Conservation (phyloP, 1,140 invertebrate genomes). For the Orius insidiosus region DNA sequence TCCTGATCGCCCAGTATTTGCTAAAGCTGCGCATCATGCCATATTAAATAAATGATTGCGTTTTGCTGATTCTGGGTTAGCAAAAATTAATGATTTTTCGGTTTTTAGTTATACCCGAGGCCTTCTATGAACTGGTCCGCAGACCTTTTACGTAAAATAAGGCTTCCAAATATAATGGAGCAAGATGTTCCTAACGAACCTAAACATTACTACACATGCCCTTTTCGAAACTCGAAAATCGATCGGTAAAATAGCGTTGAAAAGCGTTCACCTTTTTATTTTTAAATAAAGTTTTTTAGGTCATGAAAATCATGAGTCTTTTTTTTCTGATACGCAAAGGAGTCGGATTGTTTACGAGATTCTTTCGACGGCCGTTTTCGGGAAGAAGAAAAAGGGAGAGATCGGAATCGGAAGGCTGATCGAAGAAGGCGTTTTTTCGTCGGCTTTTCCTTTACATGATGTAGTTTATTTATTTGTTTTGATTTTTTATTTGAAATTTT, state of each 20-base stretch:
- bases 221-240: constrained; percentile 40
- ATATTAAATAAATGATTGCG: too few species aligned
- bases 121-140: constrained; percentile 36
- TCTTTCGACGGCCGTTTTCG: constrained; percentile 34
- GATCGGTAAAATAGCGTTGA: constrained; percentile 34
- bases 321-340: constrained; percentile 36
- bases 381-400: constrained; percentile 39
- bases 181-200: constrained; percentile 38
- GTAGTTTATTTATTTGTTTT: constrained; percentile 35
- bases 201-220: constrained; percentile 39
- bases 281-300: constrained; percentile 32
- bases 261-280: neutral
- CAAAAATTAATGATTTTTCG: too few species aligned
- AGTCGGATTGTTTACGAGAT: constrained; percentile 38
- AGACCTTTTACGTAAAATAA: constrained; percentile 26
- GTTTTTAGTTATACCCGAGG: constrained; percentile 34
- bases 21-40: too few species aligned
- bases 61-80: too few species aligned
- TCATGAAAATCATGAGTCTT: constrained; percentile 33
- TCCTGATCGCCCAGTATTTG: too few species aligned
- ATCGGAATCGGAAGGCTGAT: constrained; percentile 58
- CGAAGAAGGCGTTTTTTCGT: constrained; percentile 49
- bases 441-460: constrained; percentile 66
- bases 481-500: constrained; percentile 8
- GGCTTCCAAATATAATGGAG: constrained; percentile 35